These are phyloP conservation scores for Psittacara wagleri DNA, from an alignment of 2,113 vertebrate genomes.

Conservation along the genomic window DNA sequence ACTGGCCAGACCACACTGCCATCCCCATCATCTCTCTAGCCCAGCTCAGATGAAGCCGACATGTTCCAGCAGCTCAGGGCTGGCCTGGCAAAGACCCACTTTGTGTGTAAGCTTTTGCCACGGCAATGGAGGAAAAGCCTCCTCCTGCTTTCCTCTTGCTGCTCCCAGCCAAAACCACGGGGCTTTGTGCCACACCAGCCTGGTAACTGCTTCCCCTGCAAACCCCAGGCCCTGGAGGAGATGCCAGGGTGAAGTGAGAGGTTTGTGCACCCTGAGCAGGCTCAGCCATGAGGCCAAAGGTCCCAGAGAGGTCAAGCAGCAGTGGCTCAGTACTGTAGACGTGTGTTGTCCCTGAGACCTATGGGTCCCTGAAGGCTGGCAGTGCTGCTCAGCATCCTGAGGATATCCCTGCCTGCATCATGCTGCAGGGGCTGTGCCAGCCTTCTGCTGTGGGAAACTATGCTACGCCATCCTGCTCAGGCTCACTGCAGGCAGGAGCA, in stretches of 20 bases:
- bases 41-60: neutral
- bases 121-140: neutral
- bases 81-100: neutral
- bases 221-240: neutral
- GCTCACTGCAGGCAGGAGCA: neutral
- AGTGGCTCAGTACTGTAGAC: neutral
- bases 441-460: neutral
- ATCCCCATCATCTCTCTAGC: neutral
- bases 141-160: neutral
- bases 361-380: neutral
- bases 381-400: neutral
- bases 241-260: neutral
- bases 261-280: neutral
- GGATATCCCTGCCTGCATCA: neutral
- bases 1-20: accelerated
- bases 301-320: neutral
- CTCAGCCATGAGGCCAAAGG: neutral
- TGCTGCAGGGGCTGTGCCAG: neutral
- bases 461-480: neutral
- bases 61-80: neutral
- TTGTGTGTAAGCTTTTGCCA: neutral
- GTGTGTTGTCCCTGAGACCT: accelerated
- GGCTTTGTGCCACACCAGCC: neutral
- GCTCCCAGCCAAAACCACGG: neutral
- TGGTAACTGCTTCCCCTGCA: neutral